Evolutionary conservation across 2,113 vertebrate genomes (phyloP).

Genomic region (Pseudonaja textilis): DNA sequence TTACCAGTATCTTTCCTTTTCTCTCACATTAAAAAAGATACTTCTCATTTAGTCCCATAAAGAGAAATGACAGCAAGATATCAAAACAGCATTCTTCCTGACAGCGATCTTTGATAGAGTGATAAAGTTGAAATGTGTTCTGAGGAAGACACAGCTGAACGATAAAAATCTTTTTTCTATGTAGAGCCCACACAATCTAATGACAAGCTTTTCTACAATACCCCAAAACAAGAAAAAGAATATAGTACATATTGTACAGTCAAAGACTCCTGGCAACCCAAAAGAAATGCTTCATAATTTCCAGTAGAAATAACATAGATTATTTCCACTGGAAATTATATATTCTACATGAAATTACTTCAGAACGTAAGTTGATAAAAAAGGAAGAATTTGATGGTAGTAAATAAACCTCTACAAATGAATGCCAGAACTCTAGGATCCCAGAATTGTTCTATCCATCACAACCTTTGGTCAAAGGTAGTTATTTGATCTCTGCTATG

Average conservation of each 20-base stretch:
- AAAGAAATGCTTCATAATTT: background rate
- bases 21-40: background rate
- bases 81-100: background rate
- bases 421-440: constrained; percentile 20
- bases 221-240: accelerated
- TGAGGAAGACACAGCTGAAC: background rate
- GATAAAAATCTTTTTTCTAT: background rate
- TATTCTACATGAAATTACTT: constrained; percentile 19
- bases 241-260: accelerated
- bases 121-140: background rate
- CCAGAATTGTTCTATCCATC: constrained; percentile 21
- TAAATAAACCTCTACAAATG: constrained; percentile 29
- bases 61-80: background rate
- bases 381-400: constrained; percentile 35
- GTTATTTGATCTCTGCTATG: background rate
- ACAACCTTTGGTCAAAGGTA: background rate
- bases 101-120: background rate
- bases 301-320: background rate
- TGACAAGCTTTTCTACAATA: background rate
- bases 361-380: constrained; percentile 28
- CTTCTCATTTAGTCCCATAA: background rate
- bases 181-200: background rate
- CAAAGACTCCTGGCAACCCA: background rate
- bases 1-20: background rate
- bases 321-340: background rate